Percentiles rank a stretch among this genome's conserved stretches.
Evolutionary conservation across 2,888 invertebrate species (phyloP).

Genomic region (Portevinia maculata): DNA sequence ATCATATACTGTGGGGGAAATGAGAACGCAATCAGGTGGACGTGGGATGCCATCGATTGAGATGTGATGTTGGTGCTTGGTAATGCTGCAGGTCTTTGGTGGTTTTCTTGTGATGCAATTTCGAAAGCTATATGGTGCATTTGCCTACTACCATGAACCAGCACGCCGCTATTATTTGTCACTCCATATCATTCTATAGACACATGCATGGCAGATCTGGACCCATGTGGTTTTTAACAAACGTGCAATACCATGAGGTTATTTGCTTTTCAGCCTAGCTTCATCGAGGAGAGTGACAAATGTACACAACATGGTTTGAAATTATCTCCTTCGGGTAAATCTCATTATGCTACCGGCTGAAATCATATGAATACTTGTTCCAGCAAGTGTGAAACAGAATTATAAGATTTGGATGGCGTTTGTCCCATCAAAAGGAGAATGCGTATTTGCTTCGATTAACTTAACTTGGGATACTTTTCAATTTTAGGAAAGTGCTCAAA

Average conservation of each 20-base stretch:
- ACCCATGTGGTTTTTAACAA: conserved; percentile 46
- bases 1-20: conserved; percentile 54
- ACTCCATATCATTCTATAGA: conserved; percentile 25
- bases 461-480: not conserved
- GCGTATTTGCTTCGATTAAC: not conserved
- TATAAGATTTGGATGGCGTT: conserved; percentile 12
- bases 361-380: conserved; percentile 8
- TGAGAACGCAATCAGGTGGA: conserved; percentile 56
- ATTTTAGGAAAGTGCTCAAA: too few relatives aligned
- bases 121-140: conserved; percentile 33
- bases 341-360: not conserved
- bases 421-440: not conserved
- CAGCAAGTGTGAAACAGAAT: conserved; percentile 31
- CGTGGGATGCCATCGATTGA: conserved; percentile 44
- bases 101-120: conserved; percentile 49
- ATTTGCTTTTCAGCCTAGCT: conserved; percentile 24
- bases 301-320: conserved; percentile 21
- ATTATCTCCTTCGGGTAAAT: conserved; percentile 9
- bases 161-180: conserved; percentile 64
- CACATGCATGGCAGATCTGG: conserved; percentile 51
- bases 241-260: conserved; percentile 34
- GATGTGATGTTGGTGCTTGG: not conserved
- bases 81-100: conserved; percentile 16
- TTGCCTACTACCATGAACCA: conserved; percentile 16
- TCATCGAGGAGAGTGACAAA: conserved; percentile 28